Conservation (phyloP, 2,113 vertebrate species). For the Tupaia tana region DNA sequence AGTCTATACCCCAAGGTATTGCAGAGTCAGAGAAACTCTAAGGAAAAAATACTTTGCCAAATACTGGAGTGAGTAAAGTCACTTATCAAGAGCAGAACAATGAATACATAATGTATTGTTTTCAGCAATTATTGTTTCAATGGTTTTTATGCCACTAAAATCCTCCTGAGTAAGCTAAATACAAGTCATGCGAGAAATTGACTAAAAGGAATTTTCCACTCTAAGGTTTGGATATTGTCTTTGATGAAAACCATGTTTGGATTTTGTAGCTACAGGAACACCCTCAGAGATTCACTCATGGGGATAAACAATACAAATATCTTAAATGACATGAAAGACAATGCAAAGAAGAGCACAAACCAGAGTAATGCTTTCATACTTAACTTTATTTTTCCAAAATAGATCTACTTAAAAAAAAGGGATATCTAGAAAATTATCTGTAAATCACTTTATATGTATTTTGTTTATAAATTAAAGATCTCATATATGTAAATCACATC, state of each 20-base stretch:
- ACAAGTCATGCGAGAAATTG: constrained; percentile 70
- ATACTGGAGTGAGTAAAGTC: constrained; percentile 16
- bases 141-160: constrained; percentile 57
- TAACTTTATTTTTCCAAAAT: constrained; percentile 37
- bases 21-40: constrained; percentile 37
- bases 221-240: constrained; percentile 25
- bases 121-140: constrained; percentile 59
- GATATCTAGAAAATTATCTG: background rate
- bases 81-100: constrained; percentile 58
- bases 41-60: constrained; percentile 15
- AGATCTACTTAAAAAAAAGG: background rate
- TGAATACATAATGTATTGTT: constrained; percentile 59
- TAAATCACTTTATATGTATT: background rate
- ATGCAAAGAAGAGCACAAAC: background rate
- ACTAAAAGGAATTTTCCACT: constrained; percentile 59
- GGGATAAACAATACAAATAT: constrained; percentile 27
- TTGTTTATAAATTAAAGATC: background rate
- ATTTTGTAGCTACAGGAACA: constrained; percentile 24
- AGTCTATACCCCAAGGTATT: background rate
- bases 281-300: constrained; percentile 14
- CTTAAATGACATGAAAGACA: constrained; percentile 40
- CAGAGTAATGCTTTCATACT: background rate
- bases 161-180: constrained; percentile 70
- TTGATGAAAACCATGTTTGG: constrained; percentile 64
- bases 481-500: background rate